phyloP scores from a whole-genome alignment of 1,140 invertebrate genomes.

The Anadara kagoshimensis region DNA sequence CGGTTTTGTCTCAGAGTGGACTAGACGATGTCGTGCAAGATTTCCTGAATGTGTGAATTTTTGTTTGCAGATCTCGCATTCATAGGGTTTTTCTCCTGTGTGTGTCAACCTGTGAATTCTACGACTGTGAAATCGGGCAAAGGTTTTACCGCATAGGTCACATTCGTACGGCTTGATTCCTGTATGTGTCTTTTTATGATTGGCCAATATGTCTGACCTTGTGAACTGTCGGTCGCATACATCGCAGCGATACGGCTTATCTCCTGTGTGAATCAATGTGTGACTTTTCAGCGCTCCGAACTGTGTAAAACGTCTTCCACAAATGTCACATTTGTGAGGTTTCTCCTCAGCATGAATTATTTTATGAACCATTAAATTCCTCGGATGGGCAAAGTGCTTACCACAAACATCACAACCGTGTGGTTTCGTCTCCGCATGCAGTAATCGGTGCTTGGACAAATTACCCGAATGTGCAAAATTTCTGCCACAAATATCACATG shows the following conservation, averaged over 20 bases:
- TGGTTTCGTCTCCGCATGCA: constrained; percentile 2
- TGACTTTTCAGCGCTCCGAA: constrained; percentile 5
- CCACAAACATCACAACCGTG: constrained; percentile 37
- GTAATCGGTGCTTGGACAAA: constrained; percentile 7
- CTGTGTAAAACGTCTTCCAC: constrained; percentile 12
- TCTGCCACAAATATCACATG: constrained; percentile 35
- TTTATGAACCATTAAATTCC: constrained; percentile 12
- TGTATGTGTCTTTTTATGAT: too few relatives aligned
- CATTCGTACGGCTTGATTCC: too few relatives aligned
- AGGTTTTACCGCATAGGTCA: too few relatives aligned
- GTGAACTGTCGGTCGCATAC: constrained; percentile 12
- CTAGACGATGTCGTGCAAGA: too few relatives aligned
- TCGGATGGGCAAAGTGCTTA: constrained; percentile 1
- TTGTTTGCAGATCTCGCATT: too few relatives aligned
- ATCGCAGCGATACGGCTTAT: constrained; percentile 23
- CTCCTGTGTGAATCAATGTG: constrained; percentile 17
- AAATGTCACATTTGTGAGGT: constrained; percentile 17
- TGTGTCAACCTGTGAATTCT: too few relatives aligned
- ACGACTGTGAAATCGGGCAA: too few relatives aligned
- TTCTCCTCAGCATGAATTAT: constrained; percentile 7
- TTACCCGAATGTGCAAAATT: constrained; percentile 2
- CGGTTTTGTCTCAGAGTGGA: too few relatives aligned
- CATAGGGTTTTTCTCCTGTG: too few relatives aligned
- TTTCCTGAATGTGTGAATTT: too few relatives aligned
- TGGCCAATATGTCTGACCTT: neutral